Evolutionary conservation across 1,140 invertebrate genomes (phyloP), one percentile per base, ranked within the genome.

Genomic region (Drosophila teissieri): DNA sequence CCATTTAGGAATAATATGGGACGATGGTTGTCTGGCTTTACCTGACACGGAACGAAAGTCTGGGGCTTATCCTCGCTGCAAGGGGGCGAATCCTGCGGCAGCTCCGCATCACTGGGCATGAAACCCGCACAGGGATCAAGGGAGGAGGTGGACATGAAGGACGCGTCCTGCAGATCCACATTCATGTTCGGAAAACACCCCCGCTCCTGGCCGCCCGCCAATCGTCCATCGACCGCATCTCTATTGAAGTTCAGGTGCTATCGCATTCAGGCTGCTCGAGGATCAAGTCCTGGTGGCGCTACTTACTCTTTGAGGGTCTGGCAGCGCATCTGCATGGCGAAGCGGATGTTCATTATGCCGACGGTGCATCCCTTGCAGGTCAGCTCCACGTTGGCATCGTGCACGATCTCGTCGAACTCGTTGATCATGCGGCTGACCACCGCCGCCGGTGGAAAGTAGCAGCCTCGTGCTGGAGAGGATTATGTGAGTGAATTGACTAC

Each of bases 171-270:
- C 3, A 31, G 68, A 34, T 76, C 27, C 37, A 75, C 54, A 8
- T 46, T 48, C 3, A 39, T 34, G 3, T 75, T 8, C 4, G 36
- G 14, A 11, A 14, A 27, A 4, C 48, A 55, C 11, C 24, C 36
- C 15, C 37, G 11, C 12, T 53, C 34, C 4, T 52, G 51, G 15
- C 52, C 69, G 53, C 39, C 44, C 54, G 39, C 56, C 49, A 40
- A 53, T 14, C 61, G 46, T 67, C 7, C 48, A 22, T 65, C 17
- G 10, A 45, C 60, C 58, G 49, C 78, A 76, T 73, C 79, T 86
- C 83, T 88, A 88, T 86, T 88, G 79, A 72, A 78, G 57, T 69
- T 88, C 78, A 72, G 54, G 61, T 17, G 57, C 73, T 70, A 72
- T 83, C 72, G 69, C 77, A 58, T 67, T 56, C 67, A 65, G 45